A percentile compares a stretch with the other conserved stretches of the same genome.
Conservation (phyloP, 2,888 invertebrate genomes). For the Chrysolina haemoptera region DNA sequence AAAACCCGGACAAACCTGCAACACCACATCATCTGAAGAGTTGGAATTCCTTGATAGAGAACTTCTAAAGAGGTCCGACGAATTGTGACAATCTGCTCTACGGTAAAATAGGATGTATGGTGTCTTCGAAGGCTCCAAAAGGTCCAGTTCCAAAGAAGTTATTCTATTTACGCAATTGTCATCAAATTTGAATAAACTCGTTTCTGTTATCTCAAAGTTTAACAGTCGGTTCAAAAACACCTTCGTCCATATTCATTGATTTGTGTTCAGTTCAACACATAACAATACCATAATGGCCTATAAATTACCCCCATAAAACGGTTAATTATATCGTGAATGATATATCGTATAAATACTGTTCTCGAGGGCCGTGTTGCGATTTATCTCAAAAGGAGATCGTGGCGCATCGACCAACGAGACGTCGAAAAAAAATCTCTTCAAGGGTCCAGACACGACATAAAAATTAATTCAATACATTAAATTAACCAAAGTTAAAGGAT, state of each 20-base stretch:
- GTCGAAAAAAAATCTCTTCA: background rate
- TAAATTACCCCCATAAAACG: slow-evolving; percentile 28
- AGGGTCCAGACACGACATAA: slow-evolving; percentile 1
- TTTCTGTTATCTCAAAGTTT: background rate
- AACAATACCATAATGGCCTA: slow-evolving; percentile 29
- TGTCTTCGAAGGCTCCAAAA: too few species aligned
- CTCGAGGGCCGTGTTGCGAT: slow-evolving; percentile 24
- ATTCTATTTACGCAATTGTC: too few species aligned
- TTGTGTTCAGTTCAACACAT: slow-evolving; percentile 2
- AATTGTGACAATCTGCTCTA: too few species aligned
- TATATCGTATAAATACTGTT: slow-evolving; percentile 33
- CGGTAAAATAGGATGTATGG: too few species aligned
- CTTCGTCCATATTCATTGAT: slow-evolving; percentile 2
- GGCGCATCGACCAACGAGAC: slow-evolving; percentile 20
- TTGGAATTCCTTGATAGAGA: too few species aligned
- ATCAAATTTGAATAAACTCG: background rate
- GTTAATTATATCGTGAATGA: slow-evolving; percentile 33
- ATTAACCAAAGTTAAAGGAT: background rate
- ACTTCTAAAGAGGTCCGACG: too few species aligned
- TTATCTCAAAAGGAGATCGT: slow-evolving; percentile 30
- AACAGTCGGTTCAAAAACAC: background rate
- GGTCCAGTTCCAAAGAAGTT: too few species aligned
- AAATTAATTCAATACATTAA: slow-evolving; percentile 1
- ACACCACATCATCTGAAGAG: too few species aligned
- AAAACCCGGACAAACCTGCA: too few species aligned